A percentile compares a stretch with the other conserved stretches of the same genome.
Evolutionary conservation across 2,113 vertebrate genomes (phyloP).

Genomic region (Anhinga rufa): DNA sequence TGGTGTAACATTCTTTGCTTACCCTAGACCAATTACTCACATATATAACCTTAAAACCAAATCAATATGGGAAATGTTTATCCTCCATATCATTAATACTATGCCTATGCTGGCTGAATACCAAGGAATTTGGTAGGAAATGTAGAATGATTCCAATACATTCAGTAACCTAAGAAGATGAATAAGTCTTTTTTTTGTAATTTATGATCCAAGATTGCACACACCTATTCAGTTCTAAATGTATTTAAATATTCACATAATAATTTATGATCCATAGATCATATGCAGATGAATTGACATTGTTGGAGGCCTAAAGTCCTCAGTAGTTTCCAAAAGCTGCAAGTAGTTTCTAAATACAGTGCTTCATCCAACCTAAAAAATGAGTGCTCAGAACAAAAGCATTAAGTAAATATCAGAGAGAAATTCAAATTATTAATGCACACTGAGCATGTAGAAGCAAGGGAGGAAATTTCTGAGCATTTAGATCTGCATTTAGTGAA

Average conservation of each 20-base stretch:
- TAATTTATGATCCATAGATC: not conserved
- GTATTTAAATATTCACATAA: not conserved
- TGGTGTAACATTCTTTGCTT: not conserved
- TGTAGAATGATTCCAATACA: not conserved
- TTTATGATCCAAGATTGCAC: not conserved
- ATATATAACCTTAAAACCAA: not conserved
- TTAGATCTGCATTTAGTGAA: not conserved
- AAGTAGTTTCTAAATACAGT: not conserved
- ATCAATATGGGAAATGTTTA: not conserved
- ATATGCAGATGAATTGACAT: not conserved
- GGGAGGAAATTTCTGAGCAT: not conserved
- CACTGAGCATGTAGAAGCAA: not conserved
- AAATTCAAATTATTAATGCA: not conserved
- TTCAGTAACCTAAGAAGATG: not conserved
- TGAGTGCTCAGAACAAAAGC: not conserved
- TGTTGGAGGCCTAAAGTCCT: not conserved
- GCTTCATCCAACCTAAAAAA: not conserved
- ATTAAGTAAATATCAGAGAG: not conserved
- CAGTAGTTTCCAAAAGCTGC: not conserved
- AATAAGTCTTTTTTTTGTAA: not conserved
- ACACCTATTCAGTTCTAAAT: not conserved
- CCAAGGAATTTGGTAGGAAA: not conserved
- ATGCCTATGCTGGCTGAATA: not conserved
- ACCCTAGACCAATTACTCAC: not conserved
- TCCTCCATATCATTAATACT: not conserved